Evolutionary conservation across 2,797 vertebrate species (phyloP).

Genomic region (Phoebastria nigripes): DNA sequence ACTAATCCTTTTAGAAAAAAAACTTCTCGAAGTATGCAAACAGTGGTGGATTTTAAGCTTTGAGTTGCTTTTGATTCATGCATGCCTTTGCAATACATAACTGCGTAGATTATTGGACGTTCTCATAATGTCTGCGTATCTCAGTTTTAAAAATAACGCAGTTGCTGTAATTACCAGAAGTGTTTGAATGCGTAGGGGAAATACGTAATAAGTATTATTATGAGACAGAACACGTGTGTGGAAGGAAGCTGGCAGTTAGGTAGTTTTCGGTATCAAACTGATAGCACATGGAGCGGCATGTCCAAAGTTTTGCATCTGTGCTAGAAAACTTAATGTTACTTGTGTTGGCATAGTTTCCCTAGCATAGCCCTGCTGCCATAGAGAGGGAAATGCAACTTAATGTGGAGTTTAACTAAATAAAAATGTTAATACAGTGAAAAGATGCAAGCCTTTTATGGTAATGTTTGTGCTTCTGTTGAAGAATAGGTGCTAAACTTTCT

Average conservation of each 20-base stretch:
- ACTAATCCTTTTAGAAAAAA: not conserved
- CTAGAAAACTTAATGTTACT: not conserved
- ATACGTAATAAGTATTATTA: not conserved
- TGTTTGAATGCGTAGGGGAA: not conserved
- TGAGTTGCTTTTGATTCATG: not conserved
- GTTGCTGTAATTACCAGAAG: not conserved
- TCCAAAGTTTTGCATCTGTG: not conserved
- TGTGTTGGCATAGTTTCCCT: not conserved
- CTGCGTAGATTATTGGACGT: rapidly evolving
- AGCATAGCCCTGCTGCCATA: not conserved
- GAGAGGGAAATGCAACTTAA: not conserved
- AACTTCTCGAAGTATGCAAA: not conserved
- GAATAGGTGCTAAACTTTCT: not conserved
- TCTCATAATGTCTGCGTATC: not conserved
- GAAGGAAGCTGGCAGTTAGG: not conserved
- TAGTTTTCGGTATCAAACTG: not conserved
- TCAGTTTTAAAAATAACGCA: not conserved
- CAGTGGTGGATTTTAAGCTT: not conserved
- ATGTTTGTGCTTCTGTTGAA: not conserved
- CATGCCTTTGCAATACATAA: not conserved
- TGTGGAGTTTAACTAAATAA: not conserved
- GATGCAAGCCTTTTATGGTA: not conserved
- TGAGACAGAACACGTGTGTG: not conserved
- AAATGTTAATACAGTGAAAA: not conserved
- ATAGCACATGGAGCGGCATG: not conserved